A percentile compares a stretch with the other conserved stretches of the same genome.
Evolutionary conservation across 2,797 vertebrate genomes (phyloP).

Genomic region (Cynopterus sphinx): DNA sequence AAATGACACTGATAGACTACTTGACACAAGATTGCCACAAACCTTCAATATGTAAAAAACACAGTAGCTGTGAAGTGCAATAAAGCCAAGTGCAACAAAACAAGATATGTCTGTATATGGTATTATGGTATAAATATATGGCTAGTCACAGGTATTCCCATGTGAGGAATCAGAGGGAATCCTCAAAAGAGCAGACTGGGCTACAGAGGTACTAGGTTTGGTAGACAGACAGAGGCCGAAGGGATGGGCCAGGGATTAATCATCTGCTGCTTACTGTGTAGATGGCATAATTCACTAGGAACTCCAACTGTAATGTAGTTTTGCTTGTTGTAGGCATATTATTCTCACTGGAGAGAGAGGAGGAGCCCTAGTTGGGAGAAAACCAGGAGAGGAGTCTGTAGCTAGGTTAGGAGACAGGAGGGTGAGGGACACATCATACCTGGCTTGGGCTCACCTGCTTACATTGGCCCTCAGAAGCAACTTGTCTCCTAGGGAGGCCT

Average conservation of each 20-base stretch:
- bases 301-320: conserved; percentile 70
- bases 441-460: conserved; percentile 84
- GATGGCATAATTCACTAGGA: conserved; percentile 88
- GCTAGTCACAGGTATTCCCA: neutral
- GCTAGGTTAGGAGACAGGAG: neutral
- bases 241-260: neutral
- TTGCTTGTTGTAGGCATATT: conserved; percentile 57
- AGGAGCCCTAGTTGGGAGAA: neutral
- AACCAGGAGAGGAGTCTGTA: neutral
- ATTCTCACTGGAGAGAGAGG: conserved; percentile 84
- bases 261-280: conserved; percentile 83
- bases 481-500: conserved; percentile 77
- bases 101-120: neutral
- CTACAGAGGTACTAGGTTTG: neutral
- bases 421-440: neutral
- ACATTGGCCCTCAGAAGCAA: conserved; percentile 83
- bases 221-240: neutral
- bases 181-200: neutral
- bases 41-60: neutral
- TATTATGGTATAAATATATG: neutral
- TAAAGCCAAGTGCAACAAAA: neutral
- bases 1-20: neutral
- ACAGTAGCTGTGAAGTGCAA: neutral
- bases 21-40: neutral
- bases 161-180: neutral